These are phyloP conservation scores for Oryzias javanicus DNA, from an alignment of 2,113 vertebrate genomes.

Conservation along the genomic window DNA sequence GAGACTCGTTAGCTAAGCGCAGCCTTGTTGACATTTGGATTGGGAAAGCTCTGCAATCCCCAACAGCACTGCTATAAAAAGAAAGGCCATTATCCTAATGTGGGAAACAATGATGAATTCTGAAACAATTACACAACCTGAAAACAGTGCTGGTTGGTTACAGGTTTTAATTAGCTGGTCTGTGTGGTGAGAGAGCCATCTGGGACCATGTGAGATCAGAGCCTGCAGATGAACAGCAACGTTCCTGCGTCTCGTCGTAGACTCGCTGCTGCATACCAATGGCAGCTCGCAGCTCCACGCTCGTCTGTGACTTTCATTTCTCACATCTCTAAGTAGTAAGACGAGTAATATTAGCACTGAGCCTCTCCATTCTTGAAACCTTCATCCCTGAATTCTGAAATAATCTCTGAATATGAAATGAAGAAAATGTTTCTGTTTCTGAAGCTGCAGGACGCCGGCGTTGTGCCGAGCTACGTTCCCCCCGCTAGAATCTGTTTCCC, in stretches of 20 bases:
- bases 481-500: too few species aligned
- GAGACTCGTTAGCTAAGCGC: conserved; percentile 5
- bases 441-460: neutral
- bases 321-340: conserved; percentile 24
- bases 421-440: neutral
- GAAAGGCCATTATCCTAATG: neutral
- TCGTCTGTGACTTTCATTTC: conserved; percentile 33
- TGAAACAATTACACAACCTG: conserved; percentile 19
- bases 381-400: conserved; percentile 5
- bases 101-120: conserved; percentile 9
- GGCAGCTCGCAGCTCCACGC: conserved; percentile 33
- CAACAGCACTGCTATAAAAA: conserved; percentile 2
- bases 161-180: conserved; percentile 44
- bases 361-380: conserved; percentile 15
- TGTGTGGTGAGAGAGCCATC: conserved; percentile 53
- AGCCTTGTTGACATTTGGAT: conserved; percentile 8
- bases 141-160: conserved; percentile 26
- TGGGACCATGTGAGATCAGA: conserved; percentile 60
- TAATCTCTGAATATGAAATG: conserved; percentile 8
- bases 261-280: conserved; percentile 58
- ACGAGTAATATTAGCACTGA: conserved; percentile 22
- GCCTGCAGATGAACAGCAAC: conserved; percentile 61
- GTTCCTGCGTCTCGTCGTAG: conserved; percentile 53
- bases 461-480: too few species aligned
- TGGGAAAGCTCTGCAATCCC: conserved; percentile 7